phyloP scores from a whole-genome alignment of 2,888 invertebrate genomes.

The Trissoscelio sp. region DNA sequence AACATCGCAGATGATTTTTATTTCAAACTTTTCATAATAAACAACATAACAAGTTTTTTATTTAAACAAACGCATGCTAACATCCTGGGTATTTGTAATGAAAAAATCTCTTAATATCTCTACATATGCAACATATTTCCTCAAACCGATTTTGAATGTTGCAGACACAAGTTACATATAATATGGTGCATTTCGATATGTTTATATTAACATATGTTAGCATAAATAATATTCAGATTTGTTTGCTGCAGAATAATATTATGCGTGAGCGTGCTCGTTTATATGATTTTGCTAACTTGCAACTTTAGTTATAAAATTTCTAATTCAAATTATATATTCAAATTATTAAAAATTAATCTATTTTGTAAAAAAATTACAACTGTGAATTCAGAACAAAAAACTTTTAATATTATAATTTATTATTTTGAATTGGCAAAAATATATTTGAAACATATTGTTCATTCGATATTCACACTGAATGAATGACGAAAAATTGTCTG shows the following conservation, averaged over 20 bases:
- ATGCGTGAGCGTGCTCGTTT: conserved; percentile 2
- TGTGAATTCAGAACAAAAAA: background rate
- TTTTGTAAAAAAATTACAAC: too few relatives aligned
- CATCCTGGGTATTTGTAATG: too few relatives aligned
- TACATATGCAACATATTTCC: too few relatives aligned
- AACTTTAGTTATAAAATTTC: background rate
- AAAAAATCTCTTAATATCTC: too few relatives aligned
- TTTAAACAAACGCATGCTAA: too few relatives aligned
- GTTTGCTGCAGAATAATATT: conserved; percentile 15
- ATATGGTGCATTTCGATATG: conserved; percentile 22
- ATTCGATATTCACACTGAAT: conserved; percentile 12
- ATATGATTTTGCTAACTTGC: conserved; percentile 11
- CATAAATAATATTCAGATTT: conserved; percentile 41
- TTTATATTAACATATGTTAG: conserved; percentile 47
- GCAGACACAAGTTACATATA: background rate
- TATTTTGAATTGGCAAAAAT: background rate
- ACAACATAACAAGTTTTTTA: too few relatives aligned
- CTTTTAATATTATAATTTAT: background rate
- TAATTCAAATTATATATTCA: too few relatives aligned
- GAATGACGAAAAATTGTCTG: conserved; percentile 29
- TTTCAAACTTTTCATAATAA: too few relatives aligned
- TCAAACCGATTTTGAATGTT: too few relatives aligned
- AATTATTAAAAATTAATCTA: too few relatives aligned
- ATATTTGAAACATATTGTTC: background rate
- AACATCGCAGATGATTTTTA: too few relatives aligned